Base-by-base conservation (phyloP, 2,113 vertebrate genomes). In the Leucoraja erinaceus region DNA sequence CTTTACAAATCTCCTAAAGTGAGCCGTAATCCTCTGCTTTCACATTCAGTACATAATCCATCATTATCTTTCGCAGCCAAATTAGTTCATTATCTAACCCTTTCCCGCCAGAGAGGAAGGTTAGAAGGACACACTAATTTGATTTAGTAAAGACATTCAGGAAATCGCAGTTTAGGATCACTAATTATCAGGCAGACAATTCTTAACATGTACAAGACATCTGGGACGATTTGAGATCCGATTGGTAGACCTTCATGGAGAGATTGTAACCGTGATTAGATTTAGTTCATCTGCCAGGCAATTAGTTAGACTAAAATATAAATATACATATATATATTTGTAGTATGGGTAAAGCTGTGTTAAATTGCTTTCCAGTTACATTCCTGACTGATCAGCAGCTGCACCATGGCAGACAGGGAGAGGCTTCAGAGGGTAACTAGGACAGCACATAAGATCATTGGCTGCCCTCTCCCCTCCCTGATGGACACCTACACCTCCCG, bases 41-140 rank as follows among this genome's bases (percentile, higher is more conserved):
- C 68, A 54, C 33, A 70, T 70, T 72, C 31, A 38, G 33, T 91
- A 54, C 66, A 38, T 72, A 91, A 91, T 91, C 90, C 38, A 20
- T 91, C 22, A 91, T 91, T 91, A 91, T 91, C 20, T 54, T 22
- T 11, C 54, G 22, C 38, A 74, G 33, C 90, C 88, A 72, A 91
- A 91, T 91, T 38, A 72, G 68, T 28, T 91, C 90, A 91, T 70
- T 54, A 74, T 25, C 20, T 91, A 9, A 68, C 22, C 66, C 31
- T 47, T 68, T 25, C 56, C 66, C 11, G 22, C 38, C n/a, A 4
- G 66, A 74, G 90, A 72, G 33, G 9, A 63, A 31, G 20, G 90
- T 31, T 12, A 12, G 31, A 72, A 91, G 90, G 66, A 91, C 38
- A 91, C 9, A 25, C 33, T 70, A 91, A 91, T 91, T 91, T 91